Evolutionary conservation across 2,888 invertebrate genomes (phyloP).

Genomic region (Alloscopus bannaensis): DNA sequence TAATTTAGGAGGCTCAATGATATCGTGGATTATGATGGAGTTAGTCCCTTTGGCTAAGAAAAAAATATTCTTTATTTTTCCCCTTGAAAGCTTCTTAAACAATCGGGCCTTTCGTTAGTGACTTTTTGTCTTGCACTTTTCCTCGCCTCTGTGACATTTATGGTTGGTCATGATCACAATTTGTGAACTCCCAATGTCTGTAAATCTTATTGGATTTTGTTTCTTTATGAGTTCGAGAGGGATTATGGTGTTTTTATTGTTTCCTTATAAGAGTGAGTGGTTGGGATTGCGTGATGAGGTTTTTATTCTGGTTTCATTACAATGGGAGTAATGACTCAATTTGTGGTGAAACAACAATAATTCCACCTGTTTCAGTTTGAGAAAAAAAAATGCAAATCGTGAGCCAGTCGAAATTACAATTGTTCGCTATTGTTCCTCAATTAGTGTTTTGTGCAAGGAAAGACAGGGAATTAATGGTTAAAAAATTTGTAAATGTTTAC

Average conservation of each 20-base stretch:
- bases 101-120: no score
- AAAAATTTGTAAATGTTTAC: conserved; percentile 33
- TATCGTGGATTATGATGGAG: no score
- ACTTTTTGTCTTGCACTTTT: no score
- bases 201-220: conserved; percentile 38
- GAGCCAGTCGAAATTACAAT: background rate
- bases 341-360: conserved; percentile 34
- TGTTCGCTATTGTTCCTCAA: conserved; percentile 2
- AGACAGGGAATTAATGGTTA: background rate
- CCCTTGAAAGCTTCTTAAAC: no score
- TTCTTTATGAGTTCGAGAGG: conserved; percentile 12
- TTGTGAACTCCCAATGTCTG: conserved; percentile 57
- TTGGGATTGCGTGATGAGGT: conserved; percentile 7
- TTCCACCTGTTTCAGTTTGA: conserved; percentile 16
- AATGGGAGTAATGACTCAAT: conserved; percentile 53
- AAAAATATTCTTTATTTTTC: background rate
- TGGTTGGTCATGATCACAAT: conserved; percentile 41
- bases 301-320: conserved; percentile 2
- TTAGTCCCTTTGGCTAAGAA: conserved; percentile 56
- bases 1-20: conserved; percentile 36
- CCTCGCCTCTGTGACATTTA: conserved; percentile 47
- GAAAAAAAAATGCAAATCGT: conserved; percentile 4
- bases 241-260: background rate
- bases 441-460: no score
- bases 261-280: background rate